Evolutionary conservation across 1,140 invertebrate genomes (phyloP).

Genomic region (Lucilia cuprina): DNA sequence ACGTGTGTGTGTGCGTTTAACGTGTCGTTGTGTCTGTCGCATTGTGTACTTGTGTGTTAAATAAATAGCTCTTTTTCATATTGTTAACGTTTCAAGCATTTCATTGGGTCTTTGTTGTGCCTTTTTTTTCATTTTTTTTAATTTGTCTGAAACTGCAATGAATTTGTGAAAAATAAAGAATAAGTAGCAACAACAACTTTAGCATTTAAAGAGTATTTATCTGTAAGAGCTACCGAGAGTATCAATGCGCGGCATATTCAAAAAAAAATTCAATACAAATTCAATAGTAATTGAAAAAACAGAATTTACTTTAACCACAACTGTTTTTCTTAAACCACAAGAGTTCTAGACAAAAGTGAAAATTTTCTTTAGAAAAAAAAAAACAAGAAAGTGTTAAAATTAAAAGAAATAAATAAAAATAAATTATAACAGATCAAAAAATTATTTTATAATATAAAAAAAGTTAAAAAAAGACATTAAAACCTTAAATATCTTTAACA

Average conservation of each 20-base stretch:
- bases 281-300: conserved; percentile 46
- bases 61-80: conserved; percentile 2
- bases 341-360: conserved; percentile 44
- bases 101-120: conserved; percentile 14
- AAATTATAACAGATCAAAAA: conserved; percentile 15
- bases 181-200: conserved; percentile 35
- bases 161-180: conserved; percentile 34
- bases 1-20: not conserved
- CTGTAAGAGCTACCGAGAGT: conserved; percentile 33
- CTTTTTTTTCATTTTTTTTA: not conserved
- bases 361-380: conserved; percentile 40
- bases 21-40: not conserved
- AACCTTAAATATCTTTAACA: too few species aligned
- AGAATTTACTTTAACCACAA: conserved; percentile 38
- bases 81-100: conserved; percentile 17
- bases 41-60: not conserved
- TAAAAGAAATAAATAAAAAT: not conserved
- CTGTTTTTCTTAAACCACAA: not conserved
- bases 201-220: conserved; percentile 34
- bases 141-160: conserved; percentile 24
- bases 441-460: not conserved
- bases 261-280: conserved; percentile 40
- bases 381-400: conserved; percentile 1
- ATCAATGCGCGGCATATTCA: conserved; percentile 35
- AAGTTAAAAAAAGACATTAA: not conserved